These are phyloP conservation scores for Cinclus mexicanus DNA, from an alignment of 2,113 vertebrate genomes.

Conservation along the genomic window DNA sequence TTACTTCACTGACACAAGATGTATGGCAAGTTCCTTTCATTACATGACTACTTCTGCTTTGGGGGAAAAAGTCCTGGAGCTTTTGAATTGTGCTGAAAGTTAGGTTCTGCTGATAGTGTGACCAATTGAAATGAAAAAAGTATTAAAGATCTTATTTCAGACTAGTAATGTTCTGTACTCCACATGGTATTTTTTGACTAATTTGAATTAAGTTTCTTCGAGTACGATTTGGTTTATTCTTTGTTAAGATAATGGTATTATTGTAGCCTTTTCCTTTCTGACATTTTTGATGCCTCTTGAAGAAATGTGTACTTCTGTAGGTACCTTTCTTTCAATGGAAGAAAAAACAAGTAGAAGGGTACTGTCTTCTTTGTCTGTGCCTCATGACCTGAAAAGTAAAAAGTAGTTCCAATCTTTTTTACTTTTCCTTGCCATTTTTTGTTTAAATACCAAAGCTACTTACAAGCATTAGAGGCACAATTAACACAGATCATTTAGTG, in stretches of 20 bases:
- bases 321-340: background rate
- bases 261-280: background rate
- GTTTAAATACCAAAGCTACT: background rate
- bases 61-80: background rate
- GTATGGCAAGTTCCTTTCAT: fast-evolving
- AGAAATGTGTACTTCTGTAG: background rate
- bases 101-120: background rate
- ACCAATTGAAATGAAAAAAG: background rate
- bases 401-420: background rate
- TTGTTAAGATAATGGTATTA: background rate
- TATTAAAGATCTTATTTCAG: background rate
- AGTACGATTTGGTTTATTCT: background rate
- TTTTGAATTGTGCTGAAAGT: background rate
- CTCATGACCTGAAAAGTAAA: background rate
- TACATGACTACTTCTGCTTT: background rate
- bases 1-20: background rate
- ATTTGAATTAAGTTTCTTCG: background rate
- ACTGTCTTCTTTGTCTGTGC: background rate
- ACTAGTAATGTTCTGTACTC: background rate
- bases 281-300: background rate
- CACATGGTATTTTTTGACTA: background rate
- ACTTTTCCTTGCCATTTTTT: background rate
- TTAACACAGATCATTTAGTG: background rate
- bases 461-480: background rate
- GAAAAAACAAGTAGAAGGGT: background rate